phyloP scores from a whole-genome alignment of 2,113 vertebrate genomes.

The Otolemur garnettii region DNA sequence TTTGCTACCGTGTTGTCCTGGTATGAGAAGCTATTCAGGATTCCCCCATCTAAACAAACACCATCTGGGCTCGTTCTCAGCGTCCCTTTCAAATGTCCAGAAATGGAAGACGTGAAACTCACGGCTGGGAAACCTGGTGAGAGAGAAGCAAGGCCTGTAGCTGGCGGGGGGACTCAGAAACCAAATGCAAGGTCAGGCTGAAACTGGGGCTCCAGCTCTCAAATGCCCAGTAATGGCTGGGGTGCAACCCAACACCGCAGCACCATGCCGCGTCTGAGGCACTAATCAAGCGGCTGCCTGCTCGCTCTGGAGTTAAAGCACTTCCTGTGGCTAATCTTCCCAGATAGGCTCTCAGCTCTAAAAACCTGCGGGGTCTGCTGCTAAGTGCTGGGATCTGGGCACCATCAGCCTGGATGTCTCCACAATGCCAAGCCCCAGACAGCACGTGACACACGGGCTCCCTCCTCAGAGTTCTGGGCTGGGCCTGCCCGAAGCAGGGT shows the following conservation, averaged over 20 bases:
- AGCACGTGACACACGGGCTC: slow-evolving; percentile 57
- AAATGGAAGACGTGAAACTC: slow-evolving; percentile 51
- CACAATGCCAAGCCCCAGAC: slow-evolving; percentile 80
- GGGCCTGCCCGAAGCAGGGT: not conserved
- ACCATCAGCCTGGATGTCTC: slow-evolving; percentile 77
- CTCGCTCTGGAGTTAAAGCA: slow-evolving; percentile 77
- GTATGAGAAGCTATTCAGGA: slow-evolving; percentile 85
- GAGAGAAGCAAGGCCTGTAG: slow-evolving; percentile 29
- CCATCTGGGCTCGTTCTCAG: slow-evolving; percentile 76
- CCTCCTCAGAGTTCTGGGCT: not conserved
- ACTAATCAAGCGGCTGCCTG: slow-evolving; percentile 79
- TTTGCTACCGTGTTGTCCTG: slow-evolving; percentile 88
- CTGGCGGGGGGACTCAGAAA: slow-evolving; percentile 54
- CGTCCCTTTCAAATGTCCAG: slow-evolving; percentile 65
- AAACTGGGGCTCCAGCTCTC: slow-evolving; percentile 76
- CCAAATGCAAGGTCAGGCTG: slow-evolving; percentile 74
- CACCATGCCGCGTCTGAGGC: slow-evolving; percentile 72
- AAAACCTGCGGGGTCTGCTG: slow-evolving; percentile 80
- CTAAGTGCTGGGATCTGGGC: slow-evolving; percentile 80
- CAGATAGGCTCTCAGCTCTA: slow-evolving; percentile 81
- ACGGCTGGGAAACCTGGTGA: not conserved
- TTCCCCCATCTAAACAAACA: slow-evolving; percentile 87
- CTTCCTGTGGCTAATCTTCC: slow-evolving; percentile 81
- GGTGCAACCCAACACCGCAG: slow-evolving; percentile 75
- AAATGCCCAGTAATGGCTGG: slow-evolving; percentile 76